A percentile compares a stretch with the other conserved stretches of the same genome.
Conservation (phyloP, 1,140 invertebrate species). For the Physella acuta region DNA sequence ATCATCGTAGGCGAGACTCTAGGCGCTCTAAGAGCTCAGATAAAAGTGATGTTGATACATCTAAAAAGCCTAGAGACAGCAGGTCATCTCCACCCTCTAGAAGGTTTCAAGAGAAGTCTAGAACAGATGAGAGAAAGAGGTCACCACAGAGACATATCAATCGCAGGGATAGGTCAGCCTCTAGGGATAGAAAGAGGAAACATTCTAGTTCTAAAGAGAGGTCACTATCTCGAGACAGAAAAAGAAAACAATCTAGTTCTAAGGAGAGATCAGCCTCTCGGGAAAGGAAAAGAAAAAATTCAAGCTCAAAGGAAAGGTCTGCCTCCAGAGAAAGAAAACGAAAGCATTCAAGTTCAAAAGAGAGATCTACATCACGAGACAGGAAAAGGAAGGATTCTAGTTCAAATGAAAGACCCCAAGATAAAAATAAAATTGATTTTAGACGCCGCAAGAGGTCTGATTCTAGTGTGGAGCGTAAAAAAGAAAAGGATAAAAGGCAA, state of each 20-base stretch:
- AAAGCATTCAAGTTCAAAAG: too few relatives aligned
- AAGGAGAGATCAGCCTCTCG: not conserved
- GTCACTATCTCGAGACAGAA: not conserved
- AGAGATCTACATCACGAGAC: constrained; percentile 2
- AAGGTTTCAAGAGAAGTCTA: not conserved
- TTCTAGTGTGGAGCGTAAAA: not conserved
- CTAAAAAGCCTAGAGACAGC: not conserved
- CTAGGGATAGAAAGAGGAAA: not conserved
- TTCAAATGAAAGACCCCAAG: not conserved
- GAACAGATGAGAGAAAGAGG: not conserved
- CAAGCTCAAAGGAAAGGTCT: not conserved
- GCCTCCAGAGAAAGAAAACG: constrained; percentile 2
- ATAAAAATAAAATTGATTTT: not conserved
- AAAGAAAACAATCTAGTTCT: not conserved
- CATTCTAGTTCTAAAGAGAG: not conserved
- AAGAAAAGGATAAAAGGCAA: not conserved
- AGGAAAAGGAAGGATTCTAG: constrained; percentile 11
- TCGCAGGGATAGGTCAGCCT: not conserved
- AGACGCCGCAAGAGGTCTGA: not conserved
- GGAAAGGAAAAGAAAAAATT: not conserved
- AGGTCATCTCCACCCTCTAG: not conserved
- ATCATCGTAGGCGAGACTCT: constrained; percentile 4
- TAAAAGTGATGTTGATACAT: not conserved
- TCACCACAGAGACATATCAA: not conserved
- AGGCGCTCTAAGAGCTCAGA: not conserved